Base-by-base conservation (phyloP, 2,797 vertebrate species). In the Cetoscarus ocellatus region DNA sequence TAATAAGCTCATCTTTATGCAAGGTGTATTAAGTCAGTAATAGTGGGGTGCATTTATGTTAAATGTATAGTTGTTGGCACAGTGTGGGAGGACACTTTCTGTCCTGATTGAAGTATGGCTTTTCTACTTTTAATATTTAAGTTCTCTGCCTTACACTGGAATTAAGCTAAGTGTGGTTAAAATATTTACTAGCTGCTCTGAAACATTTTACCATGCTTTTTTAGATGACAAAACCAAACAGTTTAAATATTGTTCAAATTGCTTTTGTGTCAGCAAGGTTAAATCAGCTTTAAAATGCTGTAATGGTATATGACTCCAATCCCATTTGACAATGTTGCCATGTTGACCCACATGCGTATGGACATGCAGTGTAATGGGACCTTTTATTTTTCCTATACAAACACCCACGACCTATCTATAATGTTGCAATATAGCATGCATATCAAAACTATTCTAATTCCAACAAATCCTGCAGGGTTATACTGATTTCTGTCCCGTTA, bases 401-500 rank as follows among this genome's bases (percentile, higher is more conserved):
- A 27, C n/a, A n/a, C n/a, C n/a, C n/a, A n/a, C n/a, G n/a, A 27
- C 2, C 27, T 27, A 27, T 27, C 27, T 27, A n/a, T n/a, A 27
- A 27, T 27, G 27, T 27, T 27, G 2, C 4, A 27, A 2, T 27
- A 4, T 27, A 27, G 27, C 39, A 67, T 38, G 51, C 27, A 52
- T 70, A 72, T 68, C 9, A 72, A 51, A 40, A 14, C 9, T 3
- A 42, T 8, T 43, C 39, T 19, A 44, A 27, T 27, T 27, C 7
- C 9, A 39, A 39, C 7, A 39, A 40, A 75, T 78, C 39, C 56
- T 39, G 6, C 54, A 56, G 57, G 55, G 64, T 74, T 75, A 52
- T 45, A 76, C 64, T 38, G 67, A 88, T 86, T 77, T 85, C 39
- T 87, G 66, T 86, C 74, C 91, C 73, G 83, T 86, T 89, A 91